These are phyloP conservation scores for Neogale vison DNA, from an alignment of 2,113 vertebrate genomes.

Conservation along the genomic window DNA sequence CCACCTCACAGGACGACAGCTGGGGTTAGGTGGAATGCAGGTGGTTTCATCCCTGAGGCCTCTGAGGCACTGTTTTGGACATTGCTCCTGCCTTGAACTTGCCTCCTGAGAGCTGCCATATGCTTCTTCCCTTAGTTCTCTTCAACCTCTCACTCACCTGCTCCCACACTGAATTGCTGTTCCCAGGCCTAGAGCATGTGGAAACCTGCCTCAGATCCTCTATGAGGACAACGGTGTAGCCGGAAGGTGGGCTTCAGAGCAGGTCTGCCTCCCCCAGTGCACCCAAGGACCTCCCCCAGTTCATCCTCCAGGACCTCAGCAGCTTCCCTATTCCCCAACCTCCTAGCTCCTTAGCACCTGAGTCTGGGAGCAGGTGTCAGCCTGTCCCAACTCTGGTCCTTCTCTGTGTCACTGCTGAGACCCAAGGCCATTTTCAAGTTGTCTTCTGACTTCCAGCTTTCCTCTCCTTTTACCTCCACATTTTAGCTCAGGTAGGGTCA, in stretches of 20 bases:
- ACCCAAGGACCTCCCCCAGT: background rate
- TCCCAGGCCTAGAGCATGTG: background rate
- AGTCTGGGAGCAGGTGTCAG: accelerated
- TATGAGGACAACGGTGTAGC: background rate
- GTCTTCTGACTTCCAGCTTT: background rate
- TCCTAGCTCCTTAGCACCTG: background rate
- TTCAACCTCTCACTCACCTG: background rate
- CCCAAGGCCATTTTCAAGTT: too few relatives aligned
- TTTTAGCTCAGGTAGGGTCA: background rate
- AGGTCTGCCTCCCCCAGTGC: background rate
- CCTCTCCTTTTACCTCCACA: background rate
- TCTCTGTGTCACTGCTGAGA: background rate
- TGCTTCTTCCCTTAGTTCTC: background rate
- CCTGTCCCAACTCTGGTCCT: background rate
- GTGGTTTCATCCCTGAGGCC: background rate
- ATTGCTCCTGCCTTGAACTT: background rate
- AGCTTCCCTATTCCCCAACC: accelerated
- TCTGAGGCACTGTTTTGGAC: background rate
- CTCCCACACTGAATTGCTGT: background rate
- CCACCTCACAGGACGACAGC: background rate
- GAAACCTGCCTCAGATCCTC: background rate
- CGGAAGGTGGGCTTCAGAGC: accelerated
- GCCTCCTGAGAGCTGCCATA: background rate
- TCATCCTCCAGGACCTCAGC: too few relatives aligned
- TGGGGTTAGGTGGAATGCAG: background rate